Base-by-base conservation (phyloP, 2,888 invertebrate genomes). In the Oscheius sp. region DNA sequence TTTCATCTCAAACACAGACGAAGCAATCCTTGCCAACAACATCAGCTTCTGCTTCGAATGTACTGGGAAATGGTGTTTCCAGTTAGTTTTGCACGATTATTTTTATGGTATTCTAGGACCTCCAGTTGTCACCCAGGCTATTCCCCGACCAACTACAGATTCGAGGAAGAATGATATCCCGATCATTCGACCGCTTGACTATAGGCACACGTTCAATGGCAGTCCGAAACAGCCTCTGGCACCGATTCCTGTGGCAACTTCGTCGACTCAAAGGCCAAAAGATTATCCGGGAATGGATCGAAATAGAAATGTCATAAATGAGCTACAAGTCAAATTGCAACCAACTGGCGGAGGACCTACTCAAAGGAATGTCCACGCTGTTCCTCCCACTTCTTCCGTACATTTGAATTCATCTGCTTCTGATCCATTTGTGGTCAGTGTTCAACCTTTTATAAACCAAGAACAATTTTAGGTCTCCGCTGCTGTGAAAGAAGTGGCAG, bases 351-450 rank as follows among this genome's bases (percentile, higher is more conserved):
- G 66, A 1, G 23, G 49, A 18, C 52, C 66, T n/a, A 25, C 52
- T 2, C 21, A 29, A 29, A 46, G 52, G 2, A 41, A 41, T 21
- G 45, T 63, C 23, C 43, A 63, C 46, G 63, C 63, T 23, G 46
- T 16, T 45, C 63, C 63, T 7, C 52, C 66, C 18, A 12, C 61
- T 7, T 49, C 52, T 49, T 49, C 63, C 13, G 7, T 49, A 0
- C 66, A 49, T 52, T 21, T 66, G 52, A 52, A 16, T n/a, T 52
- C 66, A 2, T 66, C 66, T 9, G 49, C 66, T 52, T 66, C 66
- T 1, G 66, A 66, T 52, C 66, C 66, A 6, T 66, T 66, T 29
- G 66, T 66, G 49, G 66, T 58, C 5, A 9, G 35, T 35, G 9
- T 9, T 6, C 35, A 6, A 35, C 9, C 3, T 35, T 35, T 6